Base-by-base conservation (phyloP, 2,888 invertebrate genomes). In the Auanema freiburgensis region DNA sequence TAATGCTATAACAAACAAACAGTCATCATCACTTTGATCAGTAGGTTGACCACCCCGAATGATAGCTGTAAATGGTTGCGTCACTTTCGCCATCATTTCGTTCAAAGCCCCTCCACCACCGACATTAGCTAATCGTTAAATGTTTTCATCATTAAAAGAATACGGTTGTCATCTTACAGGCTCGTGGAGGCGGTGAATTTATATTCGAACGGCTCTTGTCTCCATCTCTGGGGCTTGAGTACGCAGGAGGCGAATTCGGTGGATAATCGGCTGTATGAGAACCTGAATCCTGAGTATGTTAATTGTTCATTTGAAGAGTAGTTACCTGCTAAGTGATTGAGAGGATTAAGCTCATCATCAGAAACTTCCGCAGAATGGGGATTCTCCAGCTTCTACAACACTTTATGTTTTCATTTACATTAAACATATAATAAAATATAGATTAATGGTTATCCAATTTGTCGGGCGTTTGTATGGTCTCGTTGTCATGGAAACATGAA, bases 341-440 rank as follows among this genome's bases (percentile, higher is more conserved):
- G 65, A 12, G 43, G 24, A 4, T 53, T 12, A 43, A 53, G 40
- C 23, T 25, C 44, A 12, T 49, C 42, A 16, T 65, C 65, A 40
- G 58, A 58, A 11, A 58, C 66, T 21, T 54, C 49, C 12, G 55
- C 63, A 1, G 63, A 21, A 63, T 69, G 69, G 16, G 71, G 71
- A 42, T 71, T 69, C 44, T 67, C 69, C 51, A 71, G 56, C 12
- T 69, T 69, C 71, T 71, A 55, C 12, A 70, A 66, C 24, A 3
- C 4, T 33, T 33, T 5, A 33, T n/a, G n/a, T n/a, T 33, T 33
- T 33, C 3, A 33, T 33, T 33, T 33, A 8, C 3, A 33, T 8
- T 3, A 33, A 33, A 5, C 8, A 33, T 8, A 33, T 33, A 33
- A 8, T 3, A 5, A 33, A 8, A 33, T 8, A 8, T 3, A 33